phyloP scores from a whole-genome alignment of 2,113 vertebrate genomes.

The Macroglossus sobrinus region DNA sequence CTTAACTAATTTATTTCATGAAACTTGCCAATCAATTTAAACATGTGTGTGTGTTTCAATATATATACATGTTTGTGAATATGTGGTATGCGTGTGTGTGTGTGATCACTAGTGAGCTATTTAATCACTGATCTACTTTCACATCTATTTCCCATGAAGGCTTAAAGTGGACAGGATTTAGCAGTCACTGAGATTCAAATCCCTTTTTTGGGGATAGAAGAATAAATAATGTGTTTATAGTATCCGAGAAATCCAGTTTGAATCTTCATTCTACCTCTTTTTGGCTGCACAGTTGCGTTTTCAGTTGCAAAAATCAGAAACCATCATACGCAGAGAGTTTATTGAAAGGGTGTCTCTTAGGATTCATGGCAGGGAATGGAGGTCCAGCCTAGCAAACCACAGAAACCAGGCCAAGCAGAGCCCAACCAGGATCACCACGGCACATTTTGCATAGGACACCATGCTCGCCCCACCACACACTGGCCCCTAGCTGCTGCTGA shows the following conservation, averaged over 20 bases:
- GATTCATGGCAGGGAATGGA: not conserved
- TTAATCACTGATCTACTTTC: not conserved
- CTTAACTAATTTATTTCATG: not conserved
- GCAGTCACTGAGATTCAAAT: not conserved
- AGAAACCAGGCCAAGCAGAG: not conserved
- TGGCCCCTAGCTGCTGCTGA: fast-evolving
- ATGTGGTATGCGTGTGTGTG: not conserved
- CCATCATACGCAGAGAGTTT: not conserved
- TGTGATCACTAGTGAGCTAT: not conserved
- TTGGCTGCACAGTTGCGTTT: not conserved
- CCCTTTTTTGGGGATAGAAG: not conserved
- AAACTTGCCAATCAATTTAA: not conserved
- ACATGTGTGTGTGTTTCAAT: no score
- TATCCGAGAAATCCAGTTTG: not conserved
- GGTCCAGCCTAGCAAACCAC: not conserved
- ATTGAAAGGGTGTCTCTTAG: not conserved
- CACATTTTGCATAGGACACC: not conserved
- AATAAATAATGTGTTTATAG: not conserved
- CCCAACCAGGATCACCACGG: not conserved
- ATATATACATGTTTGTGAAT: not conserved
- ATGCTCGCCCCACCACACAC: not conserved
- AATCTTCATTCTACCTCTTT: not conserved
- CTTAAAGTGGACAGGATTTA: not conserved
- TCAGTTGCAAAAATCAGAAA: not conserved
- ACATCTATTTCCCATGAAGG: not conserved